phyloP scores from a whole-genome alignment of 2,797 vertebrate genomes.

The Varecia variegata region DNA sequence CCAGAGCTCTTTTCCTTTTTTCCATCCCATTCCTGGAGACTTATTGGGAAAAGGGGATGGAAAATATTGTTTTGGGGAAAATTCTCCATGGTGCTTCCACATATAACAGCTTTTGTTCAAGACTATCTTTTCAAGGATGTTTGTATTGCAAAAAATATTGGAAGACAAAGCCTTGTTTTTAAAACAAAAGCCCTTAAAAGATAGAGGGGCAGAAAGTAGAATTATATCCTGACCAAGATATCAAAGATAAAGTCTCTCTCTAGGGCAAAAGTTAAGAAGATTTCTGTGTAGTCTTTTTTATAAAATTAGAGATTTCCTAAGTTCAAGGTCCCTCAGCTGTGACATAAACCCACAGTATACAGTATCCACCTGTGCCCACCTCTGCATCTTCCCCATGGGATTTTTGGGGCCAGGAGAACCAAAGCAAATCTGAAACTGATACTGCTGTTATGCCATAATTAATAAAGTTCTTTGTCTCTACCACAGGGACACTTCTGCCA shows the following conservation, averaged over 20 bases:
- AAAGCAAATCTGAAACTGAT: background rate
- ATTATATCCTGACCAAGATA: background rate
- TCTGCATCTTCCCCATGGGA: accelerated
- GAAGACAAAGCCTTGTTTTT: background rate
- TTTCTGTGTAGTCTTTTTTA: background rate
- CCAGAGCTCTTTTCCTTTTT: background rate
- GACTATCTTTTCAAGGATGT: background rate
- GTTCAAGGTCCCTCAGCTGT: background rate
- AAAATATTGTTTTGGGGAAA: background rate
- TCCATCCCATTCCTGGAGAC: background rate
- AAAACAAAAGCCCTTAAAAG: background rate
- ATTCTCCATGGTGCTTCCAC: background rate
- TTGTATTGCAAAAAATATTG: background rate
- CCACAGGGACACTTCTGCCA: background rate
- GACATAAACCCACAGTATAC: background rate
- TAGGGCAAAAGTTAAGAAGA: background rate
- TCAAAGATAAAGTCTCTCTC: background rate
- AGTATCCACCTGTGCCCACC: background rate
- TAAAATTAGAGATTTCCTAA: background rate
- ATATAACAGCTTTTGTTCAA: background rate
- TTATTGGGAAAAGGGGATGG: background rate
- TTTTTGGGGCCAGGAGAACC: background rate
- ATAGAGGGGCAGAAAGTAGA: background rate
- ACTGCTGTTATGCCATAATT: background rate
- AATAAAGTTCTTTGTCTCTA: background rate